Evolutionary conservation across 2,888 invertebrate genomes (phyloP), one percentile per base, ranked within the genome.

Genomic region (Linyphia triangularis): DNA sequence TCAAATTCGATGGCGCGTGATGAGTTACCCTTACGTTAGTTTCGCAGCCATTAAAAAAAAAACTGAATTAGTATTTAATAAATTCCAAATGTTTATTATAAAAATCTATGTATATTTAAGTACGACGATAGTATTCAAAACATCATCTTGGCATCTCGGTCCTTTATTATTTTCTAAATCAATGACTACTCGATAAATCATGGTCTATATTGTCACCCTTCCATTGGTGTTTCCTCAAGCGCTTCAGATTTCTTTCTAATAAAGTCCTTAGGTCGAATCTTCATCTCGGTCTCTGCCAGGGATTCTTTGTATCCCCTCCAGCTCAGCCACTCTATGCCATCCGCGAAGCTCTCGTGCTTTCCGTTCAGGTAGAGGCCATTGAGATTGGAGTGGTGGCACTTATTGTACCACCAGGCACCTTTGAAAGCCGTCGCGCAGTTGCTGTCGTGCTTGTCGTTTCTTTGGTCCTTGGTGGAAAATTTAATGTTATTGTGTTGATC

Each of bases 291-390:
- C 7, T 28, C 43, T 51, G 91, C 91, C 67, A 92, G 72, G 1
- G 91, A 91, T 57, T 92, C 91, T 37, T 91, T 89, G 65, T 91
- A 89, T 0, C 91, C 91, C 19, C 85, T 90, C 91, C 91, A 92
- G 69, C 51, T 63, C 0, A 70, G 6, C 91, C 91, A 91, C 65
- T 90, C 90, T 19, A 91, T 78, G 5, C 91, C 91, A 26, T 91
- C 89, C 2, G 90, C 90, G n/a, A 37, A 59, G 63, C 89, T 90
- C 0, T 51, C 33, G 26, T 90, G 90, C 7, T 84, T 37, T 16
- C 90, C 90, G 4, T 65, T 75, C 10, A 90, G 79, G 59, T 91
- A 91, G 1, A 86, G 40, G 2, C 91, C 91, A 65, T 91, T 91
- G 2, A 91, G 88, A 75, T 91, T 91, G 4, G 91, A 70, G 9